Evolutionary conservation across 2,113 vertebrate genomes (phyloP).

Genomic region (Nannobrachium achirus): DNA sequence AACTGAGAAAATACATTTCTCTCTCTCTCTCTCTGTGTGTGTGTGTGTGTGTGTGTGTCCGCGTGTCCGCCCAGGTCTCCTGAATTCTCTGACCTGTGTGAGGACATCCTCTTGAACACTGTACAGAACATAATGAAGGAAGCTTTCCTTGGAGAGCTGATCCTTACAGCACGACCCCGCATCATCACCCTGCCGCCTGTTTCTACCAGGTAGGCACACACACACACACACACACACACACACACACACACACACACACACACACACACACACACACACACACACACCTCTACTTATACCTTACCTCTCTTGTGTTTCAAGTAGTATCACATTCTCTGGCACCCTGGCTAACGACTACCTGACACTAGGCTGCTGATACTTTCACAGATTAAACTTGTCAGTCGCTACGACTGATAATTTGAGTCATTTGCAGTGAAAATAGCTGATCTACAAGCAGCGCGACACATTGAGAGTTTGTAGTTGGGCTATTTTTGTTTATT

Average conservation of each 20-base stretch:
- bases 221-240: neutral
- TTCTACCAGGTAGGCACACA: constrained; percentile 38
- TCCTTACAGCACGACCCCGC: constrained; percentile 81
- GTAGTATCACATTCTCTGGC: neutral
- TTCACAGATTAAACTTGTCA: no score
- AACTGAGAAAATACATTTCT: no score
- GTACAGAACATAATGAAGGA: constrained; percentile 91
- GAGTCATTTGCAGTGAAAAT: no score
- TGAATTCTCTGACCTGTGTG: constrained; percentile 74
- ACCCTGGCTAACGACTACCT: no score
- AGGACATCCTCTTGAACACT: constrained; percentile 85
- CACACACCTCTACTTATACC: no score
- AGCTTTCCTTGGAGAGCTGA: constrained; percentile 87
- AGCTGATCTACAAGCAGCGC: no score
- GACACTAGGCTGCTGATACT: no score
- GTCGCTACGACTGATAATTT: no score
- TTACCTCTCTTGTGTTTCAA: no score
- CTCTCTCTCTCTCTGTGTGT: neutral
- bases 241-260: neutral
- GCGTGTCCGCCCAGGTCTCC: constrained; percentile 66
- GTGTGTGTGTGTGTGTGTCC: constrained; percentile 15
- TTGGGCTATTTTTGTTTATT: no score
- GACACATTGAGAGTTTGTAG: no score
- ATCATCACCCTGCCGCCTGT: constrained; percentile 75
- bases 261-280: no score